phyloP scores from a whole-genome alignment of 2,113 vertebrate species.

The Pogonocichla stellata region DNA sequence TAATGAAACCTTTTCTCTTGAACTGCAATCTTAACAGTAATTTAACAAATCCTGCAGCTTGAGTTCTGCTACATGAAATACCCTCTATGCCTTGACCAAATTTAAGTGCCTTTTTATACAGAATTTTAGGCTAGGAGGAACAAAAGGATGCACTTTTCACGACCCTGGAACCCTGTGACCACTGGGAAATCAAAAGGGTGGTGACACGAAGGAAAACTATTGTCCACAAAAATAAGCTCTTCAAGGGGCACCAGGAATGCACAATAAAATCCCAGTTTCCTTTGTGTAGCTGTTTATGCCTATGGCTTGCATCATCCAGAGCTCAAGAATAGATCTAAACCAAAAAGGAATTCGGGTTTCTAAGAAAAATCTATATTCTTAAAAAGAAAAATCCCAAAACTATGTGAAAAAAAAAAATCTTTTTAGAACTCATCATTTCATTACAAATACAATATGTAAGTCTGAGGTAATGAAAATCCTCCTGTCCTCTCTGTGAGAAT shows the following conservation, averaged over 20 bases:
- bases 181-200: constrained; percentile 67
- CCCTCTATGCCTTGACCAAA: neutral
- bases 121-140: constrained; percentile 48
- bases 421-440: neutral
- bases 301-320: constrained; percentile 49
- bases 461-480: neutral
- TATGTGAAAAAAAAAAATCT: neutral
- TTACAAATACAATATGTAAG: neutral
- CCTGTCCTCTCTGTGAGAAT: constrained; percentile 7
- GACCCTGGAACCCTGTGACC: constrained; percentile 70
- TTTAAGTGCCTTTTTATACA: constrained; percentile 32
- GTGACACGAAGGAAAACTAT: constrained; percentile 66
- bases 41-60: neutral
- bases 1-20: neutral
- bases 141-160: constrained; percentile 69
- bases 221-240: constrained; percentile 67
- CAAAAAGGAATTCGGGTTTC: constrained; percentile 30
- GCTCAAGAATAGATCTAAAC: constrained; percentile 42
- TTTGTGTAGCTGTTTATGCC: constrained; percentile 64
- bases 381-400: neutral
- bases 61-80: neutral
- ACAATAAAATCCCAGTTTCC: constrained; percentile 67
- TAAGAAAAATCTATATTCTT: constrained; percentile 32
- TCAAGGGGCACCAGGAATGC: constrained; percentile 68
- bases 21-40: neutral